A percentile compares a stretch with the other conserved stretches of the same genome.
phyloP scores from a whole-genome alignment of 2,888 invertebrate species.

The Acleris sparsana region DNA sequence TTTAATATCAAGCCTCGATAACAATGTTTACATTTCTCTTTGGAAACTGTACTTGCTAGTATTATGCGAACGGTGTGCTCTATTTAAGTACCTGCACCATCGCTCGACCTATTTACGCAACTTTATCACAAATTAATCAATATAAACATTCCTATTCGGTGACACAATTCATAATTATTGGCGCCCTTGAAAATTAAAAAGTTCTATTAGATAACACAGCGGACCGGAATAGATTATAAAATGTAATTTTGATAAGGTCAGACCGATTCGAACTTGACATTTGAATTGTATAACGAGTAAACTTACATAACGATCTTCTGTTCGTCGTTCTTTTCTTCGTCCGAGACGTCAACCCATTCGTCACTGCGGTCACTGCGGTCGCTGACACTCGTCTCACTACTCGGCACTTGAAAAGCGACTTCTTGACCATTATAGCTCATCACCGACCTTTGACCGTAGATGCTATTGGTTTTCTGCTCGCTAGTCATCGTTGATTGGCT shows the following conservation, averaged over 20 bases:
- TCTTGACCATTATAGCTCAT: constrained; percentile 78
- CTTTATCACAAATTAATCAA: not conserved
- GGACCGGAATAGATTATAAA: constrained; percentile 6
- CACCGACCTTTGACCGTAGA: constrained; percentile 82
- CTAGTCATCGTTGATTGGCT: constrained; percentile 83
- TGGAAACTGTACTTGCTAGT: constrained; percentile 53
- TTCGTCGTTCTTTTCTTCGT: constrained; percentile 79
- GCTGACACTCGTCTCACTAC: constrained; percentile 83
- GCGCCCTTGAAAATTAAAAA: constrained; percentile 7
- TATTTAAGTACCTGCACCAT: not conserved
- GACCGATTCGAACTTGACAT: constrained; percentile 29
- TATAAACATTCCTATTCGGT: not conserved
- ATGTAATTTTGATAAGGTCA: constrained; percentile 24
- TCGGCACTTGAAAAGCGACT: constrained; percentile 79
- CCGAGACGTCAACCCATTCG: constrained; percentile 87
- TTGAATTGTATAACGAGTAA: constrained; percentile 18
- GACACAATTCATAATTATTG: not conserved
- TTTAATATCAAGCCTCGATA: constrained; percentile 62
- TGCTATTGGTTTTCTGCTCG: constrained; percentile 85
- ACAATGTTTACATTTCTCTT: constrained; percentile 68
- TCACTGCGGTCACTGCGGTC: constrained; percentile 85
- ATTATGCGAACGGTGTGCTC: constrained; percentile 38
- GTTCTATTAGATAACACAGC: constrained; percentile 13
- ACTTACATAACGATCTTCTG: constrained; percentile 85
- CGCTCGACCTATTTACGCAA: constrained; percentile 6